phyloP scores from a whole-genome alignment of 2,888 invertebrate genomes.

The Amiota mariae region DNA sequence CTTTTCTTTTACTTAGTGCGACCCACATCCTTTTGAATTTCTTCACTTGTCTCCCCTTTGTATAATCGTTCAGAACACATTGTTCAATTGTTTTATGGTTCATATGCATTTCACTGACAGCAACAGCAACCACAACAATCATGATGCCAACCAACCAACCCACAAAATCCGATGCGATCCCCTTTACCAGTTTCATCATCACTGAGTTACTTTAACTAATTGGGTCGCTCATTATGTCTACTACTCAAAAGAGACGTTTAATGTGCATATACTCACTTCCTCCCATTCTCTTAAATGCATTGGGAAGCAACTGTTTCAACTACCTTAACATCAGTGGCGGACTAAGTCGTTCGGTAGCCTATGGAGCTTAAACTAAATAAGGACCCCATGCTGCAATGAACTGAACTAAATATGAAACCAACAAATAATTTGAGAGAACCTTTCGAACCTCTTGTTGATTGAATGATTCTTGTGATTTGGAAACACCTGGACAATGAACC shows the following conservation, averaged over 20 bases:
- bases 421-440: too few species aligned
- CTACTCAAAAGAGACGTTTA: slow-evolving; percentile 35
- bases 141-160: neutral
- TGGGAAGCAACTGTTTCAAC: neutral
- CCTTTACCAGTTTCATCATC: neutral
- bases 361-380: too few species aligned
- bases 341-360: too few species aligned
- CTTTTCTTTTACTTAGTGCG: too few species aligned
- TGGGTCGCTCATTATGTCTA: slow-evolving; percentile 69
- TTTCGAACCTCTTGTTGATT: too few species aligned
- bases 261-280: slow-evolving; percentile 12
- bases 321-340: neutral
- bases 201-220: slow-evolving; percentile 66
- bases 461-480: too few species aligned
- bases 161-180: neutral
- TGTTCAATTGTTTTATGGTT: slow-evolving; percentile 67
- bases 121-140: neutral
- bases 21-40: neutral
- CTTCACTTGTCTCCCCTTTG: slow-evolving; percentile 29
- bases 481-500: too few species aligned
- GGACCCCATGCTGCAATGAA: too few species aligned
- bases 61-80: slow-evolving; percentile 58
- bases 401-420: too few species aligned
- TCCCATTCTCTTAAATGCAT: slow-evolving; percentile 5
- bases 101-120: slow-evolving; percentile 59